Conservation (phyloP, 2,888 invertebrate genomes). For the Ypsolopha sequella region DNA sequence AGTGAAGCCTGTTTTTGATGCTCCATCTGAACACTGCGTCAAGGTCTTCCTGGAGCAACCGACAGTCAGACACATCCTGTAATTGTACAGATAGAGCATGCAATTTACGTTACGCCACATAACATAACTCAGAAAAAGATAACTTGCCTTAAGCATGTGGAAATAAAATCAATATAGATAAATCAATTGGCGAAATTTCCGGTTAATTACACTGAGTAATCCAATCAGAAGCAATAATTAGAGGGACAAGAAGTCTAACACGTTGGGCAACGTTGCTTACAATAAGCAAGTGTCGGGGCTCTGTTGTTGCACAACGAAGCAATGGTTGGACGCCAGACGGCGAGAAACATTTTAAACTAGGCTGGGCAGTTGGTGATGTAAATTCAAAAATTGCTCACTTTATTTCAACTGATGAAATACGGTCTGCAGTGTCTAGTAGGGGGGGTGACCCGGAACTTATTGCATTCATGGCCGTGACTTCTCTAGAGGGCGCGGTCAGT, state of each 20-base stretch:
- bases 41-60: too few relatives aligned
- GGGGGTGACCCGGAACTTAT: conserved; percentile 56
- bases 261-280: conserved; percentile 61
- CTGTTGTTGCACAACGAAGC: conserved; percentile 54
- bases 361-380: conserved; percentile 64
- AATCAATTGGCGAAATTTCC: conserved; percentile 16
- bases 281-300: conserved; percentile 65
- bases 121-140: too few relatives aligned
- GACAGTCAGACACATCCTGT: too few relatives aligned
- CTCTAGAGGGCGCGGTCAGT: conserved; percentile 13
- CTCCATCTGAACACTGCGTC: too few relatives aligned
- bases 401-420: conserved; percentile 48
- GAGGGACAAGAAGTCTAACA: conserved; percentile 56
- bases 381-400: conserved; percentile 69
- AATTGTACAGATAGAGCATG: too few relatives aligned
- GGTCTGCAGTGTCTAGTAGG: conserved; percentile 40
- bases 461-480: conserved; percentile 41
- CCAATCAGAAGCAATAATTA: conserved; percentile 56
- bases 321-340: conserved; percentile 48
- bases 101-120: too few relatives aligned
- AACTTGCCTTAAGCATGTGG: not conserved
- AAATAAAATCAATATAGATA: not conserved
- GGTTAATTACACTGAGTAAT: conserved; percentile 33
- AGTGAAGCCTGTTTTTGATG: too few relatives aligned
- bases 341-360: conserved; percentile 64